Conservation (phyloP, 1,140 invertebrate species). For the Penaeus chinensis region DNA sequence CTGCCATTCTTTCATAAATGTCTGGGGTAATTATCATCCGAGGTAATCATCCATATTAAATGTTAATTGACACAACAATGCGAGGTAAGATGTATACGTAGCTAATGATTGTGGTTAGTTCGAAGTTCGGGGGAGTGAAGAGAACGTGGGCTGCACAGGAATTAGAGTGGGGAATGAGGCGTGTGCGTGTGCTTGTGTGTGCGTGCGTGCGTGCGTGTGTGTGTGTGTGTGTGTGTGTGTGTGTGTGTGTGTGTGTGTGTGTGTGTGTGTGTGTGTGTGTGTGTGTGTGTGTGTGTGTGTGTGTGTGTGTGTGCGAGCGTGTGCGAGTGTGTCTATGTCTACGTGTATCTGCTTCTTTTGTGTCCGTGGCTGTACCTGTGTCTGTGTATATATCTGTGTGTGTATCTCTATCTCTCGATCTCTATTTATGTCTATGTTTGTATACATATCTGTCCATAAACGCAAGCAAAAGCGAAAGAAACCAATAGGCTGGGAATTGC, state of each 20-base stretch:
- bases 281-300: conserved; percentile 22
- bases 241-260: not conserved
- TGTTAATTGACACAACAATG: no score
- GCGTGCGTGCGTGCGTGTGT: conserved; percentile 17
- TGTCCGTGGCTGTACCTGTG: not conserved
- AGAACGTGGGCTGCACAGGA: conserved; percentile 14
- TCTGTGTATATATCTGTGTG: not conserved
- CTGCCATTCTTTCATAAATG: no score
- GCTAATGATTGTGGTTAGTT: not conserved
- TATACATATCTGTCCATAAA: not conserved
- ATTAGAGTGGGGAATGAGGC: conserved; percentile 6
- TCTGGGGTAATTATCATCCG: no score
- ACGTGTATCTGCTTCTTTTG: no score
- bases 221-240: not conserved
- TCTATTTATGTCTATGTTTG: not conserved
- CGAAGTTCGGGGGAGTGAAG: not conserved
- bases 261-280: conserved; percentile 22
- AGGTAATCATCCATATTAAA: no score
- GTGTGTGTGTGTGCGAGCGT: not conserved
- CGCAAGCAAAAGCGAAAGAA: not conserved
- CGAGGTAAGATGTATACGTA: no score
- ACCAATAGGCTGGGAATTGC: not conserved
- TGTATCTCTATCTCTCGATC: not conserved
- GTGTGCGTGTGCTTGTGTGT: conserved; percentile 33
- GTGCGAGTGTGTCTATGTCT: not conserved